A percentile compares a stretch with the other conserved stretches of the same genome.
Conservation (phyloP, 1,140 invertebrate species). For the Anoplolepis gracilipes region DNA sequence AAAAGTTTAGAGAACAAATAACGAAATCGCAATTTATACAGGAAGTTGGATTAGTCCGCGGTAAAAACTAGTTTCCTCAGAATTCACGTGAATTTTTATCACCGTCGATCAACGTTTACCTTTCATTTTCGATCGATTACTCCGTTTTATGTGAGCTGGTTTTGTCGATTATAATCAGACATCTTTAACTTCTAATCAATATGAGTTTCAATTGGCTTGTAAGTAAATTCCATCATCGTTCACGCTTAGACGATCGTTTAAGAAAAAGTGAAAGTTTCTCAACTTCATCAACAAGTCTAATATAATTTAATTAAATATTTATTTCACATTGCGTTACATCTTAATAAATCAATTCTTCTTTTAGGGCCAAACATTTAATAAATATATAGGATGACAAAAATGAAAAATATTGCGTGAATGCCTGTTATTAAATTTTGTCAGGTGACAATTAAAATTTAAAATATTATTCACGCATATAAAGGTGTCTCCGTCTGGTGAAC, state of each 20-base stretch:
- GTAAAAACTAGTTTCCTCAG: slow-evolving; percentile 58
- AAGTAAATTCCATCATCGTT: neutral
- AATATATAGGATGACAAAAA: neutral
- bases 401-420: neutral
- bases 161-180: neutral
- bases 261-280: slow-evolving; percentile 14
- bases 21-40: neutral
- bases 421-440: neutral
- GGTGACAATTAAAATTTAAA: neutral
- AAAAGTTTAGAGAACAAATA: neutral
- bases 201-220: neutral
- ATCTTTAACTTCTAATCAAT: neutral
- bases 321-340: neutral
- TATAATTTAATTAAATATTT: neutral
- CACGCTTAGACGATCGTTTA: neutral
- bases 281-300: neutral
- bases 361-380: neutral
- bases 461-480: slow-evolving; percentile 54
- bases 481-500: slow-evolving; percentile 83
- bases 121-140: slow-evolving; percentile 39
- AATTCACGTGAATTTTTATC: slow-evolving; percentile 43
- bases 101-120: neutral
- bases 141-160: neutral
- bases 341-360: neutral
- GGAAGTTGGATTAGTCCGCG: neutral